Evolutionary conservation across 1,140 invertebrate species (phyloP), one percentile per base, ranked within the genome.

Genomic region (Drosophila suzukii): DNA sequence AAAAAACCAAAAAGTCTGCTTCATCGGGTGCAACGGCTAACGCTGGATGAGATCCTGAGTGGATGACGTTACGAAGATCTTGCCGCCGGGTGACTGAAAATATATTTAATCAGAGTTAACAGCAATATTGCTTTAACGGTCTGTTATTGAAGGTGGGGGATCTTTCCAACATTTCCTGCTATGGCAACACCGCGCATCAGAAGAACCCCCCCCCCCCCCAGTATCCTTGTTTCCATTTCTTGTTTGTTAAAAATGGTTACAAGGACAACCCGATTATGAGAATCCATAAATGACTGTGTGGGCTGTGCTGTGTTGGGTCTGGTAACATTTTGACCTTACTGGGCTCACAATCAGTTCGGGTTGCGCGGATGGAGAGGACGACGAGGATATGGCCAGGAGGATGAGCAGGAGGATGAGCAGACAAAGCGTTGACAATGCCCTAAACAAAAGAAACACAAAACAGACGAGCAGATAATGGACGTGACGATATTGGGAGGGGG

Each of bases 181-280:
- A 38, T 12, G 27, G 27, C 15, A 49, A 38, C 30, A 30, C 43
- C 12, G 10, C 38, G 39, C 39, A 56, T 4, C 6, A 36, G 24
- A 72, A 59, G 24, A 32, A 60, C 10, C 10, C 44, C 27, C 63
- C 20, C 20, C 20, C 20, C 44, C 27, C 63, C 54, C 30, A 47
- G 54, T 39, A 65, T 67, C 38, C 53, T 70, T 67, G 59, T 58
- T 58, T 47, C 24, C 13, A 47, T 63, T 57, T 58, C 47, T 49
- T 63, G 71, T 78, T 75, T 86, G 74, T 51, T 61, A 39, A 67
- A 44, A 84, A 82, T 65, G 78, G 78, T 78, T 88, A 85, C 82
- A 82, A 85, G 82, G 83, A 85, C 78, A 78, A 81, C 61, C 53
- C 65, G 78, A 82, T 85, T 88, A 85, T 72, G 50, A 47, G 50